Conservation (phyloP, 2,888 invertebrate species). For the Gryllus longicercus region DNA sequence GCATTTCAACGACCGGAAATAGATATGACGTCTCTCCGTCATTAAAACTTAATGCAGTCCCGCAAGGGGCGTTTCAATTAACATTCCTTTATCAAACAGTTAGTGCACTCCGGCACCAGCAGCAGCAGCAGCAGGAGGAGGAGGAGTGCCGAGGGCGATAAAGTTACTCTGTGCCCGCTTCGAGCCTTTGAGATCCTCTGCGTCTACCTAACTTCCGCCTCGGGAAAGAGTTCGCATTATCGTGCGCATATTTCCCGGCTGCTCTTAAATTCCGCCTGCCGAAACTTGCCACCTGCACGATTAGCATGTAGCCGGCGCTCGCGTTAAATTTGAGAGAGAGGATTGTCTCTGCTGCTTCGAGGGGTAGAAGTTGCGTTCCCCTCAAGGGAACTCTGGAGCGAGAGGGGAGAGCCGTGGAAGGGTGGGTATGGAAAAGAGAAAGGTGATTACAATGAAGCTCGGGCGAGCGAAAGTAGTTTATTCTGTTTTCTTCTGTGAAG, state of each 20-base stretch:
- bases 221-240: not conserved
- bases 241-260: conserved; percentile 9
- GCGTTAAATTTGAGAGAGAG: not conserved
- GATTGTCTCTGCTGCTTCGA: not conserved
- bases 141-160: not conserved
- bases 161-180: not conserved
- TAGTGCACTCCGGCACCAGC: not conserved
- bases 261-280: not conserved
- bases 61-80: conserved; percentile 1
- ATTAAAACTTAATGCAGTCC: not conserved
- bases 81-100: conserved; percentile 17
- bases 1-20: not conserved
- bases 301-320: not conserved
- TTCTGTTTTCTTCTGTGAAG: no score
- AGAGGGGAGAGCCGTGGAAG: no score
- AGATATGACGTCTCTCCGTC: conserved; percentile 5
- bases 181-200: not conserved
- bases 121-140: not conserved
- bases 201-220: not conserved
- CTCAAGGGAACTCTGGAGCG: no score
- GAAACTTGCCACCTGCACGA: conserved; percentile 17
- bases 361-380: no score
- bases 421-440: no score
- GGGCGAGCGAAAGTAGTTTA: no score
- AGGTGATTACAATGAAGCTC: no score